Conservation (phyloP, 2,113 vertebrate species). For the Brevimyrus niger region DNA sequence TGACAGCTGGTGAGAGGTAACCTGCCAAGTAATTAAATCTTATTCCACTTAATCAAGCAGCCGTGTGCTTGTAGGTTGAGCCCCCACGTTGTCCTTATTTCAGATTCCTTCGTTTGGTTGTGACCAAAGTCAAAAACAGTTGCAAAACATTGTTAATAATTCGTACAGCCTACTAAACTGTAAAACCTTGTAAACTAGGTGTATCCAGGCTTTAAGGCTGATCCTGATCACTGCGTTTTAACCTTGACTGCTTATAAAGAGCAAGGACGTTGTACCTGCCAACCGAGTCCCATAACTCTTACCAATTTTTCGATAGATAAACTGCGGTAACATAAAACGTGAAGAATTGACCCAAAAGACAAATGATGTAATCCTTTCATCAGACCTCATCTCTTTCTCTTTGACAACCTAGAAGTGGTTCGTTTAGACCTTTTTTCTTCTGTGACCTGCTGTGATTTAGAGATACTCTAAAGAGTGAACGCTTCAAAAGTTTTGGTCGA, state of each 20-base stretch:
- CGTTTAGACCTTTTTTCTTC: constrained; percentile 8
- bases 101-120: background rate
- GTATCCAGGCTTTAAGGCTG: background rate
- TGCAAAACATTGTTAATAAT: background rate
- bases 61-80: background rate
- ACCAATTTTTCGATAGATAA: background rate
- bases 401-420: background rate
- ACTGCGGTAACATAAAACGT: background rate
- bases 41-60: background rate
- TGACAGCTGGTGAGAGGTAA: background rate
- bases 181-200: background rate
- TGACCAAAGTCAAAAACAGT: background rate
- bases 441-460: constrained; percentile 22
- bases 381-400: background rate
- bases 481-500: constrained; percentile 13
- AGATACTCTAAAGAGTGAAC: constrained; percentile 13
- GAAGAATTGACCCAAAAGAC: background rate
- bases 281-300: background rate
- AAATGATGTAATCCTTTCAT: background rate
- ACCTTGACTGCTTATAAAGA: constrained; percentile 2
- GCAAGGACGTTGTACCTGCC: background rate
- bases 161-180: background rate
- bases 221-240: background rate
- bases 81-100: background rate
- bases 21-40: background rate